Evolutionary conservation across 2,113 vertebrate genomes (phyloP).

Genomic region (Bucco capensis): DNA sequence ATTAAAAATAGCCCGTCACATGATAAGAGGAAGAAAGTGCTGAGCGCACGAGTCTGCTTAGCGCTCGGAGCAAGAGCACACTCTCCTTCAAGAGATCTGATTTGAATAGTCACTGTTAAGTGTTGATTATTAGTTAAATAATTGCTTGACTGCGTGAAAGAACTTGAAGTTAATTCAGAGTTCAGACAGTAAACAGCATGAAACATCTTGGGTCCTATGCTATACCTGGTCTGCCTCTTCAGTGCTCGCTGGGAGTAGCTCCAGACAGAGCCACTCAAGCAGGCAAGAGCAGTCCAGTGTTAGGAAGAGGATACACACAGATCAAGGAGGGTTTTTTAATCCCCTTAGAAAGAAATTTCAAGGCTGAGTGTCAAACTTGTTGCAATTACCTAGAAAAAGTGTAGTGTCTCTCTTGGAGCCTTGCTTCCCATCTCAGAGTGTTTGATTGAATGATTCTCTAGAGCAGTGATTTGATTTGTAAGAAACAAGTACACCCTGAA

Average conservation of each 20-base stretch:
- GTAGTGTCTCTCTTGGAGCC: neutral
- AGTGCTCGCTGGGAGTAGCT: rapidly evolving
- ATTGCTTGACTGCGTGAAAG: neutral
- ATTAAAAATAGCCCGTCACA: slow-evolving; percentile 64
- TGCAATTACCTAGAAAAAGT: neutral
- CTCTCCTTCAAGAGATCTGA: neutral
- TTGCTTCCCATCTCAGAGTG: neutral
- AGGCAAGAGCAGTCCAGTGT: neutral
- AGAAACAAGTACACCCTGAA: neutral
- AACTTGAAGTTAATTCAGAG: neutral
- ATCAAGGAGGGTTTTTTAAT: neutral
- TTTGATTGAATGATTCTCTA: neutral
- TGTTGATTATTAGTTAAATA: slow-evolving; percentile 50
- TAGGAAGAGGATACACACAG: neutral
- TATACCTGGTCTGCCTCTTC: neutral
- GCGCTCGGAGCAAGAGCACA: slow-evolving; percentile 34
- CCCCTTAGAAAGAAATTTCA: neutral
- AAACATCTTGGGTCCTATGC: neutral
- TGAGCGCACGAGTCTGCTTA: slow-evolving; percentile 13
- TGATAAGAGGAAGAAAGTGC: neutral
- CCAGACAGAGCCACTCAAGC: neutral
- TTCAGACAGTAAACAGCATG: neutral
- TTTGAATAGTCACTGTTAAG: slow-evolving; percentile 35
- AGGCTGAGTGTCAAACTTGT: neutral
- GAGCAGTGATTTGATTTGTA: neutral